These are phyloP conservation scores for Otolemur crassicaudatus DNA, from an alignment of 2,797 vertebrate species.

Conservation along the genomic window DNA sequence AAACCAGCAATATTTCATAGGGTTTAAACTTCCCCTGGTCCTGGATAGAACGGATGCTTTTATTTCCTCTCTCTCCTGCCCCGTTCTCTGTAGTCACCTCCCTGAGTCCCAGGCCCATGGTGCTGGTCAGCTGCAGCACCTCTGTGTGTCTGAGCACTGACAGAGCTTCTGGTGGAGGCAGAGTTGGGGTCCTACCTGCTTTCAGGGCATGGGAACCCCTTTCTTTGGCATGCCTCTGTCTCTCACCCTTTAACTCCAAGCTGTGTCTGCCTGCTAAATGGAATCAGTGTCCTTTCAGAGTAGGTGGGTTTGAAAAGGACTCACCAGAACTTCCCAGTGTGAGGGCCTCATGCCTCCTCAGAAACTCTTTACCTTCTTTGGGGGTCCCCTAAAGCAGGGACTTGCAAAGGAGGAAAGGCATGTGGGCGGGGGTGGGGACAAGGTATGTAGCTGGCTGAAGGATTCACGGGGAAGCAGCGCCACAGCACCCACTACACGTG, in stretches of 20 bases:
- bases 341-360: neutral
- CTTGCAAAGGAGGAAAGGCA: neutral
- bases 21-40: slow-evolving; percentile 24
- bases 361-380: neutral
- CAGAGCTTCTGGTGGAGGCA: neutral
- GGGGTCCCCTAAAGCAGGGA: neutral
- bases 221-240: neutral
- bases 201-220: neutral
- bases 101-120: neutral
- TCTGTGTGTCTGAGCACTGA: neutral
- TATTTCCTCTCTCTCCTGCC: neutral
- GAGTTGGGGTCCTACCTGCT: neutral
- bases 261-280: neutral
- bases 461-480: neutral
- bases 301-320: neutral
- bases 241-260: neutral
- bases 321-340: neutral
- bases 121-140: neutral
- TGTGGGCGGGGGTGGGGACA: neutral
- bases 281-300: slow-evolving; percentile 1
- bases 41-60: neutral
- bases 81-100: neutral
- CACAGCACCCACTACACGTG: neutral
- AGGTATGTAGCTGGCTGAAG: neutral
- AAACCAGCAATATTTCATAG: slow-evolving; percentile 25